Conservation (phyloP, 2,888 invertebrate species). For the Drosophila maculinotata region DNA sequence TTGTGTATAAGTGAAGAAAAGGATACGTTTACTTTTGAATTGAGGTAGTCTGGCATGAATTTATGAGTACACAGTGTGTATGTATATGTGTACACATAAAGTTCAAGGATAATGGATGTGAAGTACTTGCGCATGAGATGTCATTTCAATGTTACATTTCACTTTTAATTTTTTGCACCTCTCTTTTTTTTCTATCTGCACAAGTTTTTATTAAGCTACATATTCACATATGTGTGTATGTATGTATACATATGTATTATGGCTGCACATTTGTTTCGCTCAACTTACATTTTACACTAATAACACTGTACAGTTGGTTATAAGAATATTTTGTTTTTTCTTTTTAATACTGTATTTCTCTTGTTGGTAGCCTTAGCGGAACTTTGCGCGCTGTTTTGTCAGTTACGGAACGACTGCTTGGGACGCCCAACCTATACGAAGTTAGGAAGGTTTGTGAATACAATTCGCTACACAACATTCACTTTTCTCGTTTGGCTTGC, state of each 20-base stretch:
- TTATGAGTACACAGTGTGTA: slow-evolving; percentile 11
- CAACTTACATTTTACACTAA: slow-evolving; percentile 67
- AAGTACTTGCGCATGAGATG: slow-evolving; percentile 40
- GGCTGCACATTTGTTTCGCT: slow-evolving; percentile 10
- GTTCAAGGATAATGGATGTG: slow-evolving; percentile 56
- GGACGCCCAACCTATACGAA: slow-evolving; percentile 81
- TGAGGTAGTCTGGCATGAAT: background rate
- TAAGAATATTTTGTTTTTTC: slow-evolving; percentile 27
- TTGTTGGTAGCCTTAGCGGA: slow-evolving; percentile 33
- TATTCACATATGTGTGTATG: background rate
- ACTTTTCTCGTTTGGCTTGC: slow-evolving; percentile 77
- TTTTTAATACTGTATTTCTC: slow-evolving; percentile 38
- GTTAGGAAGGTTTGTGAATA: slow-evolving; percentile 82
- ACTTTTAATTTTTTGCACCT: slow-evolving; percentile 26
- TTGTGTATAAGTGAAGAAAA: slow-evolving; percentile 40
- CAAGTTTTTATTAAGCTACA: slow-evolving; percentile 8
- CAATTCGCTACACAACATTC: slow-evolving; percentile 75
- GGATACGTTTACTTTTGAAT: slow-evolving; percentile 37
- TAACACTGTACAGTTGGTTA: slow-evolving; percentile 69
- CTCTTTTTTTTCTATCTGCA: slow-evolving; percentile 10
- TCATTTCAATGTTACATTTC: slow-evolving; percentile 45
- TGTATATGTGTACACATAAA: slow-evolving; percentile 29
- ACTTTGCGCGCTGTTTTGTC: slow-evolving; percentile 41
- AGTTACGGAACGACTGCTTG: slow-evolving; percentile 60
- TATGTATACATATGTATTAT: background rate